phyloP scores from a whole-genome alignment of 2,888 invertebrate species.

The Cosmorhoe ocellata region DNA sequence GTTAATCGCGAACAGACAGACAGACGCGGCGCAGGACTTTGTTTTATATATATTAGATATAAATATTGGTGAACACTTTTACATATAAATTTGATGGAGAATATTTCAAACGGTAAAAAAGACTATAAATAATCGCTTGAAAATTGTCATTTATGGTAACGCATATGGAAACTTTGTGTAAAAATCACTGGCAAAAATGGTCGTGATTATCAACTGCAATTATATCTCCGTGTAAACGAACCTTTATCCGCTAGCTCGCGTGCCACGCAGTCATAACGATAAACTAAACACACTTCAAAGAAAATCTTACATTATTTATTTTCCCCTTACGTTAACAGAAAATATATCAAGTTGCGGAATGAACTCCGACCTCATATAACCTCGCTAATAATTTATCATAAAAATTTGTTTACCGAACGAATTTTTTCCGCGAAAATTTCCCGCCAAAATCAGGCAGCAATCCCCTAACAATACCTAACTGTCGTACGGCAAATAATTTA shows the following conservation, averaged over 20 bases:
- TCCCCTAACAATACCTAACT: constrained; percentile 12
- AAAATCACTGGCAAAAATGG: too few relatives aligned
- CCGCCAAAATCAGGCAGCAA: constrained; percentile 24
- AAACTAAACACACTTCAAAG: constrained; percentile 6
- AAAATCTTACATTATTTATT: constrained; percentile 13
- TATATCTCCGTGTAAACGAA: too few relatives aligned
- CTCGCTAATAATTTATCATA: constrained; percentile 32
- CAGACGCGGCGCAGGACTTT: too few relatives aligned
- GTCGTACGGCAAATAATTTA: constrained; percentile 21
- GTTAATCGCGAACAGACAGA: too few relatives aligned
- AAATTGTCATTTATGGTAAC: too few relatives aligned
- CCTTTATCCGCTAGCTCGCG: constrained; percentile 4
- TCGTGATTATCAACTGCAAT: too few relatives aligned
- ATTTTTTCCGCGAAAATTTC: constrained; percentile 32
- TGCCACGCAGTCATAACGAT: constrained; percentile 4
- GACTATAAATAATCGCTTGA: too few relatives aligned
- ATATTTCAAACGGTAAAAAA: too few relatives aligned
- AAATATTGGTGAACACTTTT: too few relatives aligned
- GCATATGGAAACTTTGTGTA: too few relatives aligned
- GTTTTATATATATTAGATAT: too few relatives aligned
- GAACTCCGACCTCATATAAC: constrained; percentile 29
- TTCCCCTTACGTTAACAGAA: constrained; percentile 19
- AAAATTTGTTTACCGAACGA: constrained; percentile 38
- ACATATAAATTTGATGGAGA: too few relatives aligned
- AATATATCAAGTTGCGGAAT: constrained; percentile 24